Percentiles rank a stretch among this genome's conserved stretches.
phyloP scores from a whole-genome alignment of 2,113 vertebrate species.

The Gadus chalcogrammus region DNA sequence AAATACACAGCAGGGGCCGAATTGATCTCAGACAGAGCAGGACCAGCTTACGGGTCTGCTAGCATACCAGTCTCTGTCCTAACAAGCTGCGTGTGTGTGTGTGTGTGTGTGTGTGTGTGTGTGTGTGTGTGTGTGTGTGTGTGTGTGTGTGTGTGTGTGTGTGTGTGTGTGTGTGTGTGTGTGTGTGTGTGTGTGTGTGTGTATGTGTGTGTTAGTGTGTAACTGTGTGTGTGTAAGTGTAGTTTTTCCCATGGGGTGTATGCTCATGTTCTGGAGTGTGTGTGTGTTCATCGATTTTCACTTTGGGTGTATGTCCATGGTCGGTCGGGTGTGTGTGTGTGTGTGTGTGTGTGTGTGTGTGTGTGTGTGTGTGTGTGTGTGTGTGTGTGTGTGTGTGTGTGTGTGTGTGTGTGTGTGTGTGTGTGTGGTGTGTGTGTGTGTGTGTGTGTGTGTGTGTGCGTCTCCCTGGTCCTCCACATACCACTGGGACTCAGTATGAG shows the following conservation, averaged over 20 bases:
- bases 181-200: background rate
- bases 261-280: background rate
- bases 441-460: conserved; percentile 28
- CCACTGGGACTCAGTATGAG: conserved; percentile 39
- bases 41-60: conserved; percentile 29
- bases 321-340: background rate
- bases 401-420: conserved; percentile 6
- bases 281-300: conserved; percentile 9
- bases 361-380: conserved; percentile 5
- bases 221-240: too few relatives aligned
- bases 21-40: conserved; percentile 49
- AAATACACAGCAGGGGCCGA: conserved; percentile 27
- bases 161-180: conserved; percentile 13
- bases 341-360: conserved; percentile 5
- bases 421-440: background rate
- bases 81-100: conserved; percentile 49
- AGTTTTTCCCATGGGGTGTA: background rate
- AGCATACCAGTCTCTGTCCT: conserved; percentile 68
- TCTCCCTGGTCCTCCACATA: conserved; percentile 48
- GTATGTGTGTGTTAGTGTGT: conserved; percentile 19
- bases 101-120: conserved; percentile 16
- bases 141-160: too few relatives aligned
- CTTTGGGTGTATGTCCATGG: background rate
- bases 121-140: background rate
- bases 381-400: conserved; percentile 9